A percentile compares a stretch with the other conserved stretches of the same genome.
Evolutionary conservation across 2,797 vertebrate species (phyloP).

Genomic region (Melanotaenia pygmaea): DNA sequence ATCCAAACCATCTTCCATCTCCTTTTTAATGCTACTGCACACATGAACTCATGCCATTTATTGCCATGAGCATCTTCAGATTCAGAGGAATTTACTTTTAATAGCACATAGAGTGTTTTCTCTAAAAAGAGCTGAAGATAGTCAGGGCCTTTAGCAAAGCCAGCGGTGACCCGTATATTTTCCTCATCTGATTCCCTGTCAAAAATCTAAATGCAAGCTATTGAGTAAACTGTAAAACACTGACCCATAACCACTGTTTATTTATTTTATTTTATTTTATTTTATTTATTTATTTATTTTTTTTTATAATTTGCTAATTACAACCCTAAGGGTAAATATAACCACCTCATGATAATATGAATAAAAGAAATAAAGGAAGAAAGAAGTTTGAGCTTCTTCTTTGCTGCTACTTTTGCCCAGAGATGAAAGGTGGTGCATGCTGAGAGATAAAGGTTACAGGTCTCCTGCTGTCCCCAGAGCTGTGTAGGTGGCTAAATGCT

Average conservation of each 20-base stretch:
- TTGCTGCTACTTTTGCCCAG: constrained; percentile 14
- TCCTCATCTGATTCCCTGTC: constrained; percentile 30
- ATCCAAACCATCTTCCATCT: constrained; percentile 24
- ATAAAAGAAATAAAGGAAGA: background rate
- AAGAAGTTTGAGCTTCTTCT: constrained; percentile 14
- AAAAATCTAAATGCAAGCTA: constrained; percentile 10
- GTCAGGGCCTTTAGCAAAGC: constrained; percentile 18
- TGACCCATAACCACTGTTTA: background rate
- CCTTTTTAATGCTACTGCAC: constrained; percentile 29
- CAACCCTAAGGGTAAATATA: background rate
- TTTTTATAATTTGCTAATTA: background rate
- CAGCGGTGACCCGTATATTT: constrained; percentile 29
- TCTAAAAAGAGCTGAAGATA: constrained; percentile 18
- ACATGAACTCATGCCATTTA: constrained; percentile 31
- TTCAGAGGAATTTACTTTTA: constrained; percentile 33
- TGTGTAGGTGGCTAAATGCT: constrained; percentile 61
- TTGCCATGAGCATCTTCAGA: constrained; percentile 40
- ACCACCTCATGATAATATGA: background rate
- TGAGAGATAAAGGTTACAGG: constrained; percentile 39
- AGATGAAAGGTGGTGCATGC: constrained; percentile 9
- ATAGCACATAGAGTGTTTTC: constrained; percentile 9
- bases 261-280: background rate
- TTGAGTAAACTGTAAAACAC: constrained; percentile 1
- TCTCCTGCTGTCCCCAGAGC: constrained; percentile 43
- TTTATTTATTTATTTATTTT: background rate